Evolutionary conservation across 2,888 invertebrate species (phyloP), one percentile per base, ranked within the genome.

Genomic region (Hemithea aestivaria): DNA sequence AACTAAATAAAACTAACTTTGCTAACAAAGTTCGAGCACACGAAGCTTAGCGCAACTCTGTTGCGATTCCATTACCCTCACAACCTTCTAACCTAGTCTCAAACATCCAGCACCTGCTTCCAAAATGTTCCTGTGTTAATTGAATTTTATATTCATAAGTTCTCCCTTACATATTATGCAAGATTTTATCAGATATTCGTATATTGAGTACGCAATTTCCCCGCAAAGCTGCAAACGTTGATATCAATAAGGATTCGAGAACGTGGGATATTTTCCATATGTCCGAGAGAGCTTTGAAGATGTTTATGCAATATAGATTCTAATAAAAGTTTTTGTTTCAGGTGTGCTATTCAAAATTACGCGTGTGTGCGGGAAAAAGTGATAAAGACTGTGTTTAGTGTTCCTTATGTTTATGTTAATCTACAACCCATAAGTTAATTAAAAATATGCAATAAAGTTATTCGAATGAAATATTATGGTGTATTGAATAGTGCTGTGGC

Each of bases 301-400:
- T 16, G 20, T 20, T 20, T 20, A 2, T 24, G 5, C 16, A 16
- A 16, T 16, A 4, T 2, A 16, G 16, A 27, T 30, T 9, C 30
- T 52, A 40, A 39, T 20, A 10, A 35, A 30, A 25, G 35, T 32
- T 70, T 76, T 85, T 85, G 84, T 87, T 85, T 51, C 87, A 87
- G 85, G 77, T 84, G 73, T 67, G 62, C 65, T 67, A 62, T 51
- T 53, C 56, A 66, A 60, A 52, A 64, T 25, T 65, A 70, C 71
- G 68, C 59, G 69, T 72, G 75, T 73, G 76, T 16, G 79, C 79
- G 78, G 69, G 74, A 77, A 11, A 79, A 74, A 78, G 85, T 84
- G 83, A 82, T 80, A 82, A 85, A 87, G 84, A 87, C 85, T 84
- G 83, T 85, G 83, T 73, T 74, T 75, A 82, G 84, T 85, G 85